Percentiles rank a stretch among this genome's conserved stretches.
phyloP scores from a whole-genome alignment of 2,113 vertebrate genomes.

The Halcyon malimbica region DNA sequence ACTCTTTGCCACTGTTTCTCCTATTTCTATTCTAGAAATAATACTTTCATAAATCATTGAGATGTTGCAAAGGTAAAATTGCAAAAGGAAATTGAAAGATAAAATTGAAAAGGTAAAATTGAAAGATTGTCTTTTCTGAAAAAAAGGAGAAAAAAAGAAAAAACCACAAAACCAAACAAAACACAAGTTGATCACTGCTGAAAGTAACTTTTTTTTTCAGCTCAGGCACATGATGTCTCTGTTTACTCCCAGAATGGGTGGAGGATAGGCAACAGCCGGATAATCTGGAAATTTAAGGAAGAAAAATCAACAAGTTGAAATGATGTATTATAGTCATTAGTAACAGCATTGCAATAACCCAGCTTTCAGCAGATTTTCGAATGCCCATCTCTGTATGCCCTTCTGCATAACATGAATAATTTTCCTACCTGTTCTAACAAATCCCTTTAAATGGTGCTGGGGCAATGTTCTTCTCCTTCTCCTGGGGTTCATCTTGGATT shows the following conservation, averaged over 20 bases:
- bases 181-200: neutral
- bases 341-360: neutral
- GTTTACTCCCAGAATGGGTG: constrained; percentile 19
- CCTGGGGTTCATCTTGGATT: neutral
- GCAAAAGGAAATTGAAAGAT: neutral
- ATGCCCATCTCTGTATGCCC: neutral
- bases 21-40: neutral
- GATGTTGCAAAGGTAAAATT: neutral
- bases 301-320: constrained; percentile 46
- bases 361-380: constrained; percentile 32
- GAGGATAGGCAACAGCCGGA: neutral
- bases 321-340: constrained; percentile 63
- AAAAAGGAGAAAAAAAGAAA: neutral
- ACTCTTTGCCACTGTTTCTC: neutral
- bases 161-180: too few relatives aligned
- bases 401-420: neutral
- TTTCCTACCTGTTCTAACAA: neutral
- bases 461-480: neutral
- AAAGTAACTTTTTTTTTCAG: constrained; percentile 2
- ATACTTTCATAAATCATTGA: neutral
- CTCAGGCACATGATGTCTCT: neutral
- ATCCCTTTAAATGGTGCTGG: neutral
- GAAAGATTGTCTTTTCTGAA: neutral
- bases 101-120: neutral
- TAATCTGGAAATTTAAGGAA: constrained; percentile 35